Evolutionary conservation across 35 echinoderm and acorn worm genomes (phyloP), one percentile per base, ranked within the genome.

Genomic region (Chiridota heheva): DNA sequence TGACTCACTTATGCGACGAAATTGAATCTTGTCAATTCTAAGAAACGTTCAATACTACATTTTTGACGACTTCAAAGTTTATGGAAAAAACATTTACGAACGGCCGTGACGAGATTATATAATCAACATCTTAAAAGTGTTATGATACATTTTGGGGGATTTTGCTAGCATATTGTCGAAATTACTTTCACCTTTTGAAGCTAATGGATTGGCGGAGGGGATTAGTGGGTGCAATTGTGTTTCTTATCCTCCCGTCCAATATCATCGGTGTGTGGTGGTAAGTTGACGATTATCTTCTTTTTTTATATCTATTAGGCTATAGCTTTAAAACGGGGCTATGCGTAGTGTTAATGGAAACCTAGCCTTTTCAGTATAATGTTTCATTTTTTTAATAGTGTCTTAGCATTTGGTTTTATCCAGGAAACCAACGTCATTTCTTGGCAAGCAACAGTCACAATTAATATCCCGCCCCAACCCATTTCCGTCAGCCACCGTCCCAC

Each of bases 251-350:
- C 44, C 88, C 88, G 36, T 71, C 88, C 34, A 83, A 91, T 67
- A 91, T 91, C 81, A 91, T 91, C 42, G 88, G 88, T 43, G 56
- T 91, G 2, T 91, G 88, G 88, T 91, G 88, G 88, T 91, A 84
- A 84, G 88, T 72, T 24, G 20, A 8, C 26, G 4, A 28, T 5
- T 1, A 24, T 84, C 43, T 69, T 39, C 37, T 42, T n/a, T n/a
- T 12, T 8, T 12, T 12, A 8, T 51, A 12, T 51, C n/a, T 51
- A n/a, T 12, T 12, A 8, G 47, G n/a, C 47, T n/a, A 12, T n/a
- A 51, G n/a, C 8, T n/a, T 8, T n/a, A 51, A 51, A 8, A 12
- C 8, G 8, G n/a, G n/a, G 47, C 8, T 51, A n/a, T 51, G n/a
- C 47, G 8, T 12, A 8, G n/a, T 12, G n/a, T 12, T n/a, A 51